Conservation (phyloP, 2,113 vertebrate species). For the Vimba vimba region DNA sequence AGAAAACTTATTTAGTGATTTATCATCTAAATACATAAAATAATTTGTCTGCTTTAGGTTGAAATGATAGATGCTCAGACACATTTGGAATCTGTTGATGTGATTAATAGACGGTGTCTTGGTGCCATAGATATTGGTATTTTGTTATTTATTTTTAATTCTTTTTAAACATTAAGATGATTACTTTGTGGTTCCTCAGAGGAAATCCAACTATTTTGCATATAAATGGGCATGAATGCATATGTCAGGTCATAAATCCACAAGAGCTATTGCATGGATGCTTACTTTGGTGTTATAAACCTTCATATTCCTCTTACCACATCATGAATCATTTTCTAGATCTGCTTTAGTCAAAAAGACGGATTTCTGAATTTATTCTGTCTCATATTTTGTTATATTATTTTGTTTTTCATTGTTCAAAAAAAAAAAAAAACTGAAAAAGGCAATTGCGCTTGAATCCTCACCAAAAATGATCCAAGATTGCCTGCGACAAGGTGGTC, state of each 20-base stretch:
- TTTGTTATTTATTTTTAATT: neutral
- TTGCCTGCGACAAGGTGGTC: too few relatives aligned
- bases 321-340: neutral
- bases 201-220: neutral
- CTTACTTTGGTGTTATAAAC: neutral
- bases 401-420: neutral
- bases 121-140: neutral
- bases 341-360: neutral
- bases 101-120: neutral
- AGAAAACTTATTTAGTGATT: neutral
- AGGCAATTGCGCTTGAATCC: too few relatives aligned
- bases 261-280: neutral
- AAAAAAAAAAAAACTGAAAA: too few relatives aligned
- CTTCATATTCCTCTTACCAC: neutral
- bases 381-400: neutral
- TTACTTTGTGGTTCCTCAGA: neutral
- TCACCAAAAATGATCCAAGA: too few relatives aligned
- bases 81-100: neutral
- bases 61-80: neutral
- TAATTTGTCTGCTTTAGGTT: neutral
- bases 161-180: neutral
- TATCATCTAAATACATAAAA: neutral
- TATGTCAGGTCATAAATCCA: constrained; percentile 1
- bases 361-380: neutral
- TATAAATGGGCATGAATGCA: neutral